phyloP scores from a whole-genome alignment of 2,113 vertebrate species.

The Hirundichthys speculiger region DNA sequence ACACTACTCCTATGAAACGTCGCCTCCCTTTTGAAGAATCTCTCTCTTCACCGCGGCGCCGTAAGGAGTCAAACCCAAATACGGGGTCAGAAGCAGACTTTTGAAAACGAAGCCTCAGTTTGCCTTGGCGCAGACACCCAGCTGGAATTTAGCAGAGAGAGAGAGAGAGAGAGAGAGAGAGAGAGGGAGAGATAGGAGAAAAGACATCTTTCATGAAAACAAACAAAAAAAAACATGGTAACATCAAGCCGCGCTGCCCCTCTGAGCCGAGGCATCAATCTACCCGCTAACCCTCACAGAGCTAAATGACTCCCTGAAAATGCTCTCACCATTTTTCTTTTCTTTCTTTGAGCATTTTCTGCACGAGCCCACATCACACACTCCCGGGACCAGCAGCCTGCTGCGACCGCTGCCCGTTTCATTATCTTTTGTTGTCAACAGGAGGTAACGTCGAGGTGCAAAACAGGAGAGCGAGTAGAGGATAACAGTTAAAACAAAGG shows the following conservation, averaged over 20 bases:
- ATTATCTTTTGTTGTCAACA: slow-evolving; percentile 18
- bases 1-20: slow-evolving; percentile 35
- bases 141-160: not conserved
- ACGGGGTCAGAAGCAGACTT: slow-evolving; percentile 17
- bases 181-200: too few species aligned
- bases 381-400: too few species aligned
- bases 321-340: not conserved
- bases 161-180: too few species aligned
- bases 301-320: slow-evolving; percentile 2
- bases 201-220: slow-evolving; percentile 30
- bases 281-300: slow-evolving; percentile 14
- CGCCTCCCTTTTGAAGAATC: not conserved
- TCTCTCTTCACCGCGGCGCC: too few species aligned
- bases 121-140: slow-evolving; percentile 11
- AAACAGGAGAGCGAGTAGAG: slow-evolving; percentile 1
- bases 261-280: not conserved
- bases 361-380: not conserved
- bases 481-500: not conserved
- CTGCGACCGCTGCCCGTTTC: slow-evolving; percentile 10
- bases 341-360: not conserved
- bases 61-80: slow-evolving; percentile 22
- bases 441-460: not conserved
- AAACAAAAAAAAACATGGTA: slow-evolving; percentile 19
- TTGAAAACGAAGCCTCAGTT: slow-evolving; percentile 20
- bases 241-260: slow-evolving; percentile 4